These are phyloP conservation scores for Pseudomyrmex cubaensis DNA, from an alignment of 1,140 invertebrate genomes.

Conservation along the genomic window DNA sequence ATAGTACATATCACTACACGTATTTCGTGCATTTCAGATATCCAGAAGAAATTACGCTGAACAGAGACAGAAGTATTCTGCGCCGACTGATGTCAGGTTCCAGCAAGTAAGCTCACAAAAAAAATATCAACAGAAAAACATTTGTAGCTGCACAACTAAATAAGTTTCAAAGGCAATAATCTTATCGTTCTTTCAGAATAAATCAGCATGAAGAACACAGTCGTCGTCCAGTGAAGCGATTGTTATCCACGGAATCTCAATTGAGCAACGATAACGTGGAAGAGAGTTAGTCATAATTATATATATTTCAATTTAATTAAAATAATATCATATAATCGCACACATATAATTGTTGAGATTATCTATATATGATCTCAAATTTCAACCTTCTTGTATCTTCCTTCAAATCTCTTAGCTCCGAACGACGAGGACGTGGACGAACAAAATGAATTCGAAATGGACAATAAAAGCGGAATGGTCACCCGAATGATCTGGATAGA, in stretches of 20 bases:
- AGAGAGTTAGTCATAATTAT: constrained; percentile 72
- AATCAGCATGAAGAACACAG: constrained; percentile 62
- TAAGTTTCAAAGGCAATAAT: background rate
- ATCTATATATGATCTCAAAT: background rate
- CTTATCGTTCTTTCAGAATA: constrained; percentile 16
- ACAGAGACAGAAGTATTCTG: constrained; percentile 63
- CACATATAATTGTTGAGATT: background rate
- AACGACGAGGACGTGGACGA: constrained; percentile 1
- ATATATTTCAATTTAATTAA: too few relatives aligned
- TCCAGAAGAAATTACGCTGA: constrained; percentile 62
- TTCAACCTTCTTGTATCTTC: background rate
- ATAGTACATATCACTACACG: too few relatives aligned
- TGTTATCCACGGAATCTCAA: constrained; percentile 82
- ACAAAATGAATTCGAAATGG: background rate
- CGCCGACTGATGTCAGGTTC: constrained; percentile 65
- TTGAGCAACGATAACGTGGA: constrained; percentile 85
- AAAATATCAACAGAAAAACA: background rate
- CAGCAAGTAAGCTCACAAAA: constrained; percentile 47
- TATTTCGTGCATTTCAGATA: constrained; percentile 34
- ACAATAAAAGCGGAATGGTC: constrained; percentile 68
- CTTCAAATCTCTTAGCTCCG: background rate
- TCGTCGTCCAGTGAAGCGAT: constrained; percentile 71
- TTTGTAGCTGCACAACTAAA: constrained; percentile 39
- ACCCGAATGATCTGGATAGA: constrained; percentile 87
- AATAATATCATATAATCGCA: too few relatives aligned